Percentiles rank a stretch among this genome's conserved stretches.
phyloP scores from a whole-genome alignment of 64 coral and sea anemone species.

The Dendronephthya gigantea region DNA sequence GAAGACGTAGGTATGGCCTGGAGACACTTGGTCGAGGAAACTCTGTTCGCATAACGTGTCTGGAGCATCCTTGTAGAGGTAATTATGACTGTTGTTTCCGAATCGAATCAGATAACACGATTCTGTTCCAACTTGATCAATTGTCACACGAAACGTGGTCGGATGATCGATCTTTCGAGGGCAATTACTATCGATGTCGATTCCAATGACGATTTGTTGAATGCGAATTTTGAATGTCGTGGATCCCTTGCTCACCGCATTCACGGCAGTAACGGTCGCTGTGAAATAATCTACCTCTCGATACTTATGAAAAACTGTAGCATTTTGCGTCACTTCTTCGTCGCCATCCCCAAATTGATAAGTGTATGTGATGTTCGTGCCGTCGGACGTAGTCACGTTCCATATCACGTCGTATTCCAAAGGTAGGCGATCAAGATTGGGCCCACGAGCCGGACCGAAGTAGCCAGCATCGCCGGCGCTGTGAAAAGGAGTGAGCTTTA shows the following conservation, averaged over 20 bases:
- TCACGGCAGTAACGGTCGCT: constrained; percentile 11
- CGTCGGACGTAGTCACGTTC: constrained; percentile 33
- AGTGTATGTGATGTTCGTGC: constrained; percentile 61
- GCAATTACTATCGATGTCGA: constrained; percentile 16
- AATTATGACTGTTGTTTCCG: constrained; percentile 51
- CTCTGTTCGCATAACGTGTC: constrained; percentile 38
- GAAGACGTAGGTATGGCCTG: neutral
- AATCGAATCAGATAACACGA: constrained; percentile 62
- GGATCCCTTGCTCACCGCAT: constrained; percentile 39
- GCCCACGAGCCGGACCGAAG: constrained; percentile 37
- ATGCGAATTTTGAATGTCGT: neutral
- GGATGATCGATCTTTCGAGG: constrained; percentile 10
- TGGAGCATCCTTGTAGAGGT: constrained; percentile 41
- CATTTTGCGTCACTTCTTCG: neutral
- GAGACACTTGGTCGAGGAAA: neutral
- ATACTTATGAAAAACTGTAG: constrained; percentile 42
- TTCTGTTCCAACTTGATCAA: constrained; percentile 52
- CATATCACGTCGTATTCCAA: constrained; percentile 42
- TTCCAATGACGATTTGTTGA: neutral
- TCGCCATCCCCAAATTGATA: constrained; percentile 50
- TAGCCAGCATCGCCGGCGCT: constrained; percentile 41
- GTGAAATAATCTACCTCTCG: neutral
- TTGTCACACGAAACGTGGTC: constrained; percentile 22
- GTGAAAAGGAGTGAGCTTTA: constrained; percentile 10
- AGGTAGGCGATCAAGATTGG: constrained; percentile 32